These are phyloP conservation scores for Pristionchus japonicus DNA, from an alignment of 2,888 invertebrate genomes.

Conservation along the genomic window DNA sequence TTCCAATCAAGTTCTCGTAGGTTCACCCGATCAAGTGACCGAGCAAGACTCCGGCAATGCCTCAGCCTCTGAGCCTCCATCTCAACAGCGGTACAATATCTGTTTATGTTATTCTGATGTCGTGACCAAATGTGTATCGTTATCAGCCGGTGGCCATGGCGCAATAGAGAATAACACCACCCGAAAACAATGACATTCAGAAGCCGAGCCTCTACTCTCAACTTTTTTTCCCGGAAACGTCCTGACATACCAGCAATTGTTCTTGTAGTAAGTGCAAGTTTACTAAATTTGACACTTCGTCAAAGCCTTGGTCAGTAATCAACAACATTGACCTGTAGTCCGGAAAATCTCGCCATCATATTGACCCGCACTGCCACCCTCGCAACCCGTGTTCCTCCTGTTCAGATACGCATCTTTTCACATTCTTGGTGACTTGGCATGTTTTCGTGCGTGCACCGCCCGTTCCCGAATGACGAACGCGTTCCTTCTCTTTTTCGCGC, in stretches of 20 bases:
- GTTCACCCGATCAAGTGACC: neutral
- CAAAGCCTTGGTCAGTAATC: too few species aligned
- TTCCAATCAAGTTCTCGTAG: neutral
- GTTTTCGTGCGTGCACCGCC: neutral
- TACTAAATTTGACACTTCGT: too few species aligned
- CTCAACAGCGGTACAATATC: neutral
- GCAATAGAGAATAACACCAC: too few species aligned
- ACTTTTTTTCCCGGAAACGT: neutral
- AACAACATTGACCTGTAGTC: neutral
- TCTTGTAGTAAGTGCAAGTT: neutral
- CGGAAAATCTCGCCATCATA: neutral
- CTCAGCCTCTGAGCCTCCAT: neutral
- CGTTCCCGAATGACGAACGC: neutral
- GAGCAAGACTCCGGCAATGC: neutral
- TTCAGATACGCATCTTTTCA: neutral
- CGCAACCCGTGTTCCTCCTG: neutral
- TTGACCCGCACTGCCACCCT: neutral
- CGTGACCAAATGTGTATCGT: neutral
- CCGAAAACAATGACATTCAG: neutral
- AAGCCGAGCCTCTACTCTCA: neutral
- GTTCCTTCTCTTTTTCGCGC: neutral
- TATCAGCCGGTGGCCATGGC: neutral
- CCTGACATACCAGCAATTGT: neutral
- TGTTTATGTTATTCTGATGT: neutral
- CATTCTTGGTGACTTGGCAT: neutral